These are phyloP conservation scores for Corythaeola cristata DNA, from an alignment of 2,113 vertebrate genomes.

Conservation along the genomic window DNA sequence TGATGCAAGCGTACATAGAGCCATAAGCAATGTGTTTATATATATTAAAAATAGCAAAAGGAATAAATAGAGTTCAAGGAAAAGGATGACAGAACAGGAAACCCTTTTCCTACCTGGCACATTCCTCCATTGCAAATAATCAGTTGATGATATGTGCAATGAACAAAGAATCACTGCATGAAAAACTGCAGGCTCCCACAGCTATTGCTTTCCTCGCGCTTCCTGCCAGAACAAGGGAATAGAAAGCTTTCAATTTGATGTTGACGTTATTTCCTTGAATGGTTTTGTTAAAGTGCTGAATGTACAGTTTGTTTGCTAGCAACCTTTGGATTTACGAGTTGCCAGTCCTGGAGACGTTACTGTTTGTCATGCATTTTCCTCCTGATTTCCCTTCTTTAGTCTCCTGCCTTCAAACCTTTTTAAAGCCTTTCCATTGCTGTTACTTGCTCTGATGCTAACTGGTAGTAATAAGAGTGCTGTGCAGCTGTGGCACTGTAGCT, in stretches of 20 bases:
- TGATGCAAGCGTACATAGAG: not conserved
- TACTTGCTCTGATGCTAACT: conserved; percentile 2
- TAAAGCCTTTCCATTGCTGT: conserved; percentile 27
- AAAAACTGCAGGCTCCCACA: conserved; percentile 33
- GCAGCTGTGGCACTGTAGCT: conserved; percentile 29
- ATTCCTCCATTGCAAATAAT: not conserved
- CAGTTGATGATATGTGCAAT: not conserved
- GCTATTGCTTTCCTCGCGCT: conserved; percentile 17
- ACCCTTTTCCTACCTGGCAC: not conserved
- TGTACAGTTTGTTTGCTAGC: conserved; percentile 32
- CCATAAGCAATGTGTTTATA: not conserved
- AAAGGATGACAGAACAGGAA: not conserved
- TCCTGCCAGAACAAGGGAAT: conserved; percentile 41
- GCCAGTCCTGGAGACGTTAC: conserved; percentile 15
- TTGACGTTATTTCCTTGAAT: conserved; percentile 43
- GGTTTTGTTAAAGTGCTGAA: conserved; percentile 64
- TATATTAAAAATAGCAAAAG: not conserved
- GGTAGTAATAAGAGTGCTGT: conserved; percentile 46
- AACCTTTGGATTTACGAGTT: conserved; percentile 60
- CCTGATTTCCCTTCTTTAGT: conserved; percentile 44
- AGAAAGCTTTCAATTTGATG: conserved; percentile 46
- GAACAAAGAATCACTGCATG: conserved; percentile 33
- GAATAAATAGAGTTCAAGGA: not conserved
- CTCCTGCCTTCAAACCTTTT: conserved; percentile 50
- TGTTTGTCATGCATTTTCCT: conserved; percentile 64